phyloP scores from a whole-genome alignment of 2,888 invertebrate species.

The Plebejus argus region DNA sequence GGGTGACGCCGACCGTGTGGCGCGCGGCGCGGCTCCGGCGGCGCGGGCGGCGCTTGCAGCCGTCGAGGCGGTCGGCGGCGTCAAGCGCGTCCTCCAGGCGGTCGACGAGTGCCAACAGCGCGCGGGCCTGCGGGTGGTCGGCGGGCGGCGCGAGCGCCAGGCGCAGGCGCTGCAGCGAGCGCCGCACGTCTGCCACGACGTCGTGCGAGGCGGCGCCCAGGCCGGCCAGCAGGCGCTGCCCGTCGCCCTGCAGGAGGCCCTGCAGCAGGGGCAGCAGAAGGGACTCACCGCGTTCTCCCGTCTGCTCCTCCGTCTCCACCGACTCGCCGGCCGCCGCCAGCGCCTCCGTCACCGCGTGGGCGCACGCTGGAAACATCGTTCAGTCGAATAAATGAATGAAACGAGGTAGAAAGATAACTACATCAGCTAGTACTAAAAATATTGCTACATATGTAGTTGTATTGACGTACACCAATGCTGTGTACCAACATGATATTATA shows the following conservation, averaged over 20 bases:
- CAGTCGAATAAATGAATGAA: background rate
- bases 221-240: slow-evolving; percentile 66
- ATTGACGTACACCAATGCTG: background rate
- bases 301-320: slow-evolving; percentile 48
- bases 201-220: slow-evolving; percentile 80
- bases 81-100: slow-evolving; percentile 83
- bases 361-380: slow-evolving; percentile 58
- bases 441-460: background rate
- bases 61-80: slow-evolving; percentile 65
- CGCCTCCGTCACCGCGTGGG: slow-evolving; percentile 71
- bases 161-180: slow-evolving; percentile 87
- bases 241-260: slow-evolving; percentile 82
- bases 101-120: slow-evolving; percentile 85
- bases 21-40: slow-evolving; percentile 84
- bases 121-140: slow-evolving; percentile 76
- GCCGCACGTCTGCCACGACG: slow-evolving; percentile 88
- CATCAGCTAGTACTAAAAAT: background rate
- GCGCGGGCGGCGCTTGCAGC: slow-evolving; percentile 68
- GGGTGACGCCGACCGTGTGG: slow-evolving; percentile 92
- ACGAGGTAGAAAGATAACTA: background rate
- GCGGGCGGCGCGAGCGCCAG: slow-evolving; percentile 84
- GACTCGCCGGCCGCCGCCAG: slow-evolving; percentile 65
- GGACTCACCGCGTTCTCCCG: slow-evolving; percentile 86
- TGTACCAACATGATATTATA: background rate
- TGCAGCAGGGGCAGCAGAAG: slow-evolving; percentile 85